Evolutionary conservation across 2,113 vertebrate species (phyloP).

Genomic region (Ariopsis seemanni): DNA sequence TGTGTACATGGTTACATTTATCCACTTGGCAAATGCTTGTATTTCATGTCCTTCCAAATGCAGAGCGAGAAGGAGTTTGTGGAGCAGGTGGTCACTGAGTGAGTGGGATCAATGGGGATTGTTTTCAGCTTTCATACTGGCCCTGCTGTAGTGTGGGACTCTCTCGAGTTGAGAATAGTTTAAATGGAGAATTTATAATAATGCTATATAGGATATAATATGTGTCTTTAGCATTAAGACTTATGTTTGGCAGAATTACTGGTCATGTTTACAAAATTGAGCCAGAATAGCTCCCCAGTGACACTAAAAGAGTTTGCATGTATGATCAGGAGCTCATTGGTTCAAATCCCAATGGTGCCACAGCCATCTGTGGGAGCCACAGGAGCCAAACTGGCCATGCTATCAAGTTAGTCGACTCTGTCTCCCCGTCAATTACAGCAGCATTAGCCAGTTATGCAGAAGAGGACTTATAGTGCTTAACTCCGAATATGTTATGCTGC

Average conservation of each 20-base stretch:
- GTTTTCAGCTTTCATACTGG: neutral
- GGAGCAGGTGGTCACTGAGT: neutral
- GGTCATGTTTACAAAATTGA: neutral
- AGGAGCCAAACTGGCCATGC: too few relatives aligned
- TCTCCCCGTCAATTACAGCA: too few relatives aligned
- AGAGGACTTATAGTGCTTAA: too few relatives aligned
- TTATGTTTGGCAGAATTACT: neutral
- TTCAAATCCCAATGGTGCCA: neutral
- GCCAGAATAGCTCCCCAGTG: neutral
- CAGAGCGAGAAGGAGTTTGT: neutral
- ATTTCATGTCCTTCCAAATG: too few relatives aligned
- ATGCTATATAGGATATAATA: too few relatives aligned
- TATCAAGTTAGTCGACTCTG: neutral
- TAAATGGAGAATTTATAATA: too few relatives aligned
- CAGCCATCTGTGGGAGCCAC: too few relatives aligned
- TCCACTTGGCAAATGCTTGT: too few relatives aligned
- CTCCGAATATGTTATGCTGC: too few relatives aligned
- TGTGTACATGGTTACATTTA: neutral
- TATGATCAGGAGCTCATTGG: neutral
- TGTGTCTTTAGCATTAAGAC: too few relatives aligned
- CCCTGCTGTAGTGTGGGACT: neutral
- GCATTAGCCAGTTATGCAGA: too few relatives aligned
- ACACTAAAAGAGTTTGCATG: neutral
- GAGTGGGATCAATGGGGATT: too few relatives aligned
- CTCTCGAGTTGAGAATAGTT: neutral